A percentile compares a stretch with the other conserved stretches of the same genome.
Evolutionary conservation across 2,888 invertebrate species (phyloP).

Genomic region (Vesta saturnalis): DNA sequence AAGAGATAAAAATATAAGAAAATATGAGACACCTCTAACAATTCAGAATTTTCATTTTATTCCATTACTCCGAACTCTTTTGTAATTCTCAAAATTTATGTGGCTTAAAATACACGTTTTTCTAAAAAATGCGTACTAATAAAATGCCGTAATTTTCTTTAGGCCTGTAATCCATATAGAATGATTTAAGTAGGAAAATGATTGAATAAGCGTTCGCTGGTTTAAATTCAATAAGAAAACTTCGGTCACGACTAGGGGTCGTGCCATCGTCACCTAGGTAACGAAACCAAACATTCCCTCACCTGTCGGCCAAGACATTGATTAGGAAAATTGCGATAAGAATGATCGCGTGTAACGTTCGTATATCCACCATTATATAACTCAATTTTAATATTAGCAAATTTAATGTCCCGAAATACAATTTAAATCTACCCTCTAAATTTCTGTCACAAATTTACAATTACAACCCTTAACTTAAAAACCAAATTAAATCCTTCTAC

Average conservation of each 20-base stretch:
- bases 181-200: slow-evolving; percentile 3
- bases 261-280: slow-evolving; percentile 33
- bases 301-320: slow-evolving; percentile 42
- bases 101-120: neutral
- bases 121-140: neutral
- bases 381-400: neutral
- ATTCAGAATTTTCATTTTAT: neutral
- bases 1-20: too few relatives aligned
- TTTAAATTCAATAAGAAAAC: slow-evolving; percentile 27
- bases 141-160: neutral
- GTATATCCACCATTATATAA: neutral
- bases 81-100: neutral
- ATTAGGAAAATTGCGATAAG: slow-evolving; percentile 37
- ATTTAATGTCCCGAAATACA: too few relatives aligned
- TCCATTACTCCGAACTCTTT: neutral
- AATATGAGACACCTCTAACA: too few relatives aligned
- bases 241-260: slow-evolving; percentile 29
- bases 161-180: neutral
- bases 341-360: slow-evolving; percentile 25
- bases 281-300: slow-evolving; percentile 41
- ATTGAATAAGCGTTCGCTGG: slow-evolving; percentile 23
- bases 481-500: slow-evolving; percentile 13
- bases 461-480: slow-evolving; percentile 12
- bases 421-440: too few relatives aligned
- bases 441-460: too few relatives aligned